Evolutionary conservation across 2,113 vertebrate genomes (phyloP).

Genomic region (Coreoperca whiteheadi): DNA sequence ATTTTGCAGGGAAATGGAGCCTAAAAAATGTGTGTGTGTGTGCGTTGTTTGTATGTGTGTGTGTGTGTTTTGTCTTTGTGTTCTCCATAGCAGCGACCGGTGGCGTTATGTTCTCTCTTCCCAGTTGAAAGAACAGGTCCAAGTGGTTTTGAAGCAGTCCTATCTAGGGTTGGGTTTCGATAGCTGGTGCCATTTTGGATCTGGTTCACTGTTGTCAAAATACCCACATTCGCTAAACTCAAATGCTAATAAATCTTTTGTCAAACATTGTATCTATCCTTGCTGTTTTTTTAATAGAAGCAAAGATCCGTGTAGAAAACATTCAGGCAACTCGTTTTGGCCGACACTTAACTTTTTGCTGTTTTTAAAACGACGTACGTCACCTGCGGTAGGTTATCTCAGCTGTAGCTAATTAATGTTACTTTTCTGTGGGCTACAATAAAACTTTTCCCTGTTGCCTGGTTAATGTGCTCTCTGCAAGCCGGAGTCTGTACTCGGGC

Average conservation of each 20-base stretch:
- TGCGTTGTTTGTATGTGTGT: not conserved
- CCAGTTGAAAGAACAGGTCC: too few species aligned
- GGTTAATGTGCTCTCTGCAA: not conserved
- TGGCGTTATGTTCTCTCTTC: not conserved
- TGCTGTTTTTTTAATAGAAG: not conserved
- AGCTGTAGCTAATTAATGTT: not conserved
- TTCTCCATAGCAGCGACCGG: not conserved
- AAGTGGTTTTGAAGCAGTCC: not conserved
- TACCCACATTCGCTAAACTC: not conserved
- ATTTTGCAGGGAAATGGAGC: slow-evolving; percentile 32
- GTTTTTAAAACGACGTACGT: not conserved
- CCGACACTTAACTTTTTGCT: not conserved
- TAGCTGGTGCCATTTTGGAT: not conserved
- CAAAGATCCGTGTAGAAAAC: not conserved
- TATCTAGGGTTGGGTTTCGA: not conserved
- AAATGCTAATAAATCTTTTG: not conserved
- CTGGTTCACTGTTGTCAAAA: not conserved
- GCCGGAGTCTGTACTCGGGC: too few species aligned
- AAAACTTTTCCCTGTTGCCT: not conserved
- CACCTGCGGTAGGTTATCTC: not conserved
- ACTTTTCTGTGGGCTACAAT: not conserved
- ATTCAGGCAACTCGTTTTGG: not conserved
- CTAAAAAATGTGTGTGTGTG: not conserved
- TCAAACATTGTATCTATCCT: not conserved
- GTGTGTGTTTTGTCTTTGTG: not conserved